These are phyloP conservation scores for Clarias pachynema DNA, from an alignment of 2,797 vertebrate species.

Conservation along the genomic window DNA sequence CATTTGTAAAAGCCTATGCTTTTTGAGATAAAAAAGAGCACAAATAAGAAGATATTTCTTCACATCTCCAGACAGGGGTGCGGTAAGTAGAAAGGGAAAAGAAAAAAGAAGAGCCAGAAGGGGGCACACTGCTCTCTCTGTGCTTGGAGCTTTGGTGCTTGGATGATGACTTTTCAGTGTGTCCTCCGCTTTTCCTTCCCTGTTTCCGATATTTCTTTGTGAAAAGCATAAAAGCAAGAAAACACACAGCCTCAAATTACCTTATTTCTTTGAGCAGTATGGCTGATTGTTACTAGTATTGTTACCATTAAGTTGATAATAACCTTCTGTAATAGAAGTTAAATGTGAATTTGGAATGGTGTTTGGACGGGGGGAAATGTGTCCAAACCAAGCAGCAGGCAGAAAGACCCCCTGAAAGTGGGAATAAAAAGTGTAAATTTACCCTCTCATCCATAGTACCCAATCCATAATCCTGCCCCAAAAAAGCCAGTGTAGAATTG, in stretches of 20 bases:
- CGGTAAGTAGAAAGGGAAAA: conserved; percentile 46
- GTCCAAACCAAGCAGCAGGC: conserved; percentile 73
- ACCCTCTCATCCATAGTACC: conserved; percentile 72
- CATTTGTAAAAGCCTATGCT: conserved; percentile 75
- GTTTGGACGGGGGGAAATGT: conserved; percentile 60
- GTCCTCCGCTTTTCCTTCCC: conserved; percentile 68
- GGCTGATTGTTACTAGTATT: conserved; percentile 14
- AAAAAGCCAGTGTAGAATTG: conserved; percentile 75
- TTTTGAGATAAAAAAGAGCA: conserved; percentile 69
- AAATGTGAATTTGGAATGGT: conserved; percentile 13
- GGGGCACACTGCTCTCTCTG: conserved; percentile 89
- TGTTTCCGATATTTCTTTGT: conserved; percentile 63
- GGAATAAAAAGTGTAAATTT: conserved; percentile 84
- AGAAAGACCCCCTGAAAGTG: conserved; percentile 78
- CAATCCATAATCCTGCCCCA: conserved; percentile 83
- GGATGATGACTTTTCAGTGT: conserved; percentile 78
- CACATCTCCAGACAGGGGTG: conserved; percentile 73
- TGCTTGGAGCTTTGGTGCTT: conserved; percentile 70
- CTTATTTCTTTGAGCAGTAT: neutral
- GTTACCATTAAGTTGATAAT: neutral
- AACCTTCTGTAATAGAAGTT: neutral
- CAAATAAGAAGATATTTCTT: conserved; percentile 82
- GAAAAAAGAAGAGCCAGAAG: conserved; percentile 90
- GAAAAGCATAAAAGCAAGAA: conserved; percentile 35
- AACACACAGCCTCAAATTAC: conserved; percentile 41